These are phyloP conservation scores for Drosophila mauritiana DNA, from an alignment of 1,140 invertebrate genomes.

Conservation along the genomic window DNA sequence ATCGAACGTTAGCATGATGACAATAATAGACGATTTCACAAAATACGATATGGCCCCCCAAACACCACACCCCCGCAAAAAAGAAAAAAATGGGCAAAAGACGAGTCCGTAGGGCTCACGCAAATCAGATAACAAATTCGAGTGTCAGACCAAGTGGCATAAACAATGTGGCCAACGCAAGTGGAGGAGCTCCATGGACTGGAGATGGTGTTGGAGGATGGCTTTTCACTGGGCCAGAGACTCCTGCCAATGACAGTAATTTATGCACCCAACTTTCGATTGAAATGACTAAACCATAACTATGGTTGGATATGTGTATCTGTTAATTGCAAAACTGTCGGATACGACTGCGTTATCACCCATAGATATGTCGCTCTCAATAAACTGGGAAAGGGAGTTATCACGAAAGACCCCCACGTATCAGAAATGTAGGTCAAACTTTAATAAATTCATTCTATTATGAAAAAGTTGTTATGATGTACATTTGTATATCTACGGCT, in stretches of 20 bases:
- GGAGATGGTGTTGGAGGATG: not conserved
- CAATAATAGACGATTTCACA: constrained; percentile 81
- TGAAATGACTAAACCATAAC: constrained; percentile 51
- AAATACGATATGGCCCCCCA: constrained; percentile 57
- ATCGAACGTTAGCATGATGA: constrained; percentile 80
- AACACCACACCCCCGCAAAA: not conserved
- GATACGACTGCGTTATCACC: constrained; percentile 37
- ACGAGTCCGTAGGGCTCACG: constrained; percentile 34
- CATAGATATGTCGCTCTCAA: constrained; percentile 16
- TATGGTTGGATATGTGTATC: constrained; percentile 39
- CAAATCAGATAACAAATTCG: constrained; percentile 79
- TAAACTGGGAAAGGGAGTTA: not conserved
- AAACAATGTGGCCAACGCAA: constrained; percentile 58
- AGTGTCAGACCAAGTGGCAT: constrained; percentile 76
- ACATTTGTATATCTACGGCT: too few species aligned
- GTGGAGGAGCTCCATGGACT: constrained; percentile 1
- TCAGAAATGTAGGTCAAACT: not conserved
- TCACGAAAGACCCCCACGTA: not conserved
- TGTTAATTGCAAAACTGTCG: constrained; percentile 67
- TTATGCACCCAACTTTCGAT: constrained; percentile 65
- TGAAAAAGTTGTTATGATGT: not conserved
- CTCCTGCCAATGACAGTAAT: constrained; percentile 63
- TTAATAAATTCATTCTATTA: not conserved
- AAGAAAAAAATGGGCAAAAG: constrained; percentile 10
- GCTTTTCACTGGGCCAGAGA: not conserved